Base-by-base conservation (phyloP, 2,888 invertebrate species). In the Podotricha telesiphe region DNA sequence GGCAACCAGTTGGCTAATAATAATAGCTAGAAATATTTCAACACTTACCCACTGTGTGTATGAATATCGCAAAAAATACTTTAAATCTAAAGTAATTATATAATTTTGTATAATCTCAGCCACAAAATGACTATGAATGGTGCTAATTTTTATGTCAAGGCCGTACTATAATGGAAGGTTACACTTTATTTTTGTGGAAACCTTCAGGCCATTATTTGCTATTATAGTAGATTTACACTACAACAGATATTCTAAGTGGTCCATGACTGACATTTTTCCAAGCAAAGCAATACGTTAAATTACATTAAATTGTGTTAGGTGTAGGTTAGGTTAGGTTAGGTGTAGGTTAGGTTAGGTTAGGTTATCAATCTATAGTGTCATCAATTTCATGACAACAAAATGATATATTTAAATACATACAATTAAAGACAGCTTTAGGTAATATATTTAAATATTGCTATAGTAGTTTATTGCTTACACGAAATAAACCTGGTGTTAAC, bases 21-120 rank as follows among this genome's bases (percentile, higher is more conserved):
- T 50, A 50, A 71, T 65, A 45, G 68, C 58, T 19, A 59, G 64
- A 59, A 45, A 62, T 28, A 50, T 75, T 74, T 67, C 71, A 56
- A 71, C 71, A 75, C 55, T 56, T 59, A 19, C 13, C 40, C 19
- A 42, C 17, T 53, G 42, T 55, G 34, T 55, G 51, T 40, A 40
- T 48, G 28, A 69, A 66, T 72, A 69, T 69, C n/a, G 45, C 55
- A 50, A 42, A 58, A 72, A 62, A 17, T 58, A 28, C 28, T 28
- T 19, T 8, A 34, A 59, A 55, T 62, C 62, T 70, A 70, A 68
- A 19, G 19, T 66, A 56, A 66, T 68, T 67, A 64, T 62, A 48
- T 34, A 11, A 48, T 62, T 48, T 47, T 34, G 19, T 62, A 34
- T 62, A 47, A 62, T 48, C 7, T 62, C 37, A 37, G 28, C 62